Percentiles rank a stretch among this genome's conserved stretches.
phyloP scores from a whole-genome alignment of 2,888 invertebrate genomes.

The Polyploca ridens region DNA sequence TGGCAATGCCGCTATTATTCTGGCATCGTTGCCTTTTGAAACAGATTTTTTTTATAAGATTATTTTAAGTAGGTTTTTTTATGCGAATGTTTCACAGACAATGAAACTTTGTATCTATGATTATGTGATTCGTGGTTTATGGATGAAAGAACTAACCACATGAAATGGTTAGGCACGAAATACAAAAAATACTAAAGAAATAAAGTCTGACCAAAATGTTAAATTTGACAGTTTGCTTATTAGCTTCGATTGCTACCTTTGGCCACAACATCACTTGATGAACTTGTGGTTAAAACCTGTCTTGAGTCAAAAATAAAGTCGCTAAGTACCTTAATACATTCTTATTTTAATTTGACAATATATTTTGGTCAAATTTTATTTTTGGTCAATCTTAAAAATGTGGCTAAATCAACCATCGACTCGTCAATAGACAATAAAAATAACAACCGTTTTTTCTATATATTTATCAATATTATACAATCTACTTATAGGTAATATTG shows the following conservation, averaged over 20 bases:
- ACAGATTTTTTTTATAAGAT: no score
- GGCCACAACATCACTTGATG: no score
- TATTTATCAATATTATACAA: slow-evolving; percentile 10
- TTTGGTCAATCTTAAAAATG: background rate
- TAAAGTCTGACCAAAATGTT: background rate
- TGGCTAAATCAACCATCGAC: background rate
- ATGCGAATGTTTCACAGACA: no score
- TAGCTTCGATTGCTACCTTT: background rate
- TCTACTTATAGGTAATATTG: background rate
- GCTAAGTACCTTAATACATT: no score
- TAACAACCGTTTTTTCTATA: slow-evolving; percentile 6
- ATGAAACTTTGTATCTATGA: no score
- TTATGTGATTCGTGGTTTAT: background rate
- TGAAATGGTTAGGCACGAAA: background rate
- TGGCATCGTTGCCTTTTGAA: no score
- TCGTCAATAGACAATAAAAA: slow-evolving; percentile 9
- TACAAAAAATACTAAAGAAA: background rate
- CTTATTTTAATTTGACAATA: no score
- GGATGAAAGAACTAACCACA: background rate
- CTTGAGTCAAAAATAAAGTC: no score
- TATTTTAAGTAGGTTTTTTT: no score
- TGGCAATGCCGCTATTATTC: no score
- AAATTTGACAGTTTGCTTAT: no score
- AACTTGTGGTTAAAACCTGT: no score
- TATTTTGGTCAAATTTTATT: background rate